A percentile compares a stretch with the other conserved stretches of the same genome.
phyloP scores from a whole-genome alignment of 1,140 invertebrate genomes.

The Megalopta genalis region DNA sequence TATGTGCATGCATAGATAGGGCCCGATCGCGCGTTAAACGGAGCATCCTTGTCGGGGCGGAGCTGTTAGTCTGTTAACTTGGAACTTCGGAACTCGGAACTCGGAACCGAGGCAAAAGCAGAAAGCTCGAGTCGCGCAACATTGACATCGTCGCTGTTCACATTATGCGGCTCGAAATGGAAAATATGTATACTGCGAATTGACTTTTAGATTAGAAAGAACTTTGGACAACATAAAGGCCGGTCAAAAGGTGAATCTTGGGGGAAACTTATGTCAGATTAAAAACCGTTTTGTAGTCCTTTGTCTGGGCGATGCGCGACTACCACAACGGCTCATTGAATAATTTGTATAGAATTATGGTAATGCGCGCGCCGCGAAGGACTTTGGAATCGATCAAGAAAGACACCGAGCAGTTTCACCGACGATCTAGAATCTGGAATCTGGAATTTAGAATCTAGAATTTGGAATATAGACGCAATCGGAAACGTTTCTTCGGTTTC shows the following conservation, averaged over 20 bases:
- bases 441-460: too few species aligned
- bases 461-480: too few species aligned
- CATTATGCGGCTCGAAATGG: conserved; percentile 15
- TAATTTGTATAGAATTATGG: conserved; percentile 48
- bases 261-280: conserved; percentile 27
- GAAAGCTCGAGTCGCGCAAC: too few species aligned
- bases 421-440: not conserved
- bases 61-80: too few species aligned
- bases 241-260: conserved; percentile 42
- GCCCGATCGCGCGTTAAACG: not conserved
- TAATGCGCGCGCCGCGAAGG: conserved; percentile 13
- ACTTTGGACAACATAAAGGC: conserved; percentile 30
- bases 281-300: conserved; percentile 41
- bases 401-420: not conserved
- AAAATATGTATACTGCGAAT: conserved; percentile 28
- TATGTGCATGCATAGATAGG: too few species aligned
- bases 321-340: conserved; percentile 32
- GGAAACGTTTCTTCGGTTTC: too few species aligned
- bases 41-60: not conserved
- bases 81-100: too few species aligned
- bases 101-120: too few species aligned
- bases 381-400: conserved; percentile 25
- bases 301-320: conserved; percentile 28
- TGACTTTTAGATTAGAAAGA: conserved; percentile 54
- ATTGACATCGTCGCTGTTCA: not conserved